Evolutionary conservation across 2,113 vertebrate genomes (phyloP), one percentile per base, ranked within the genome.

Genomic region (Equus przewalskii): DNA sequence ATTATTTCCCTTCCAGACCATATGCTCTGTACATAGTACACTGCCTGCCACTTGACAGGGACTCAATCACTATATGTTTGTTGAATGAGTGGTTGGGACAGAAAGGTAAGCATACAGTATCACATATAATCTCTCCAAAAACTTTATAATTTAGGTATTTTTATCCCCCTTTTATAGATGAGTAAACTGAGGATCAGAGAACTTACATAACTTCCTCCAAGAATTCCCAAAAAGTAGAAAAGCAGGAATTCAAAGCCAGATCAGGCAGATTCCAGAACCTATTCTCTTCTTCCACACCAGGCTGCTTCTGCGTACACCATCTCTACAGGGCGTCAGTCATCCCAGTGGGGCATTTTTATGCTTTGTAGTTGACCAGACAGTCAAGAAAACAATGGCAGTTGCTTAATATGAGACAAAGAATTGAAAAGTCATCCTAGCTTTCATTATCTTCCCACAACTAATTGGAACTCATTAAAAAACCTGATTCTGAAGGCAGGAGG

Each of bases 381-480:
- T 67, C 19, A 81, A 95, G n/a, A 70, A 84, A 96, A 93, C 16
- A 83, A 28, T 11, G 30, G n/a, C 15, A 67, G 19, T 91, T 97
- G 33, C 62, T 96, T 97, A 76, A 84, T 56, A 65, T 41, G 72
- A 85, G 36, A 83, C 33, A 80, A 91, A 91, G 41, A 97, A 94
- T 81, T 95, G 51, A 91, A 81, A 92, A 84, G 67, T 94, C 82
- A 72, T 30, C 69, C 72, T 26, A 81, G 46, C 76, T 96, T 96
- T 91, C 87, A 98, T 88, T 93, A 96, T 87, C 92, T 91, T 91
- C 58, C 92, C 51, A 70, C 58, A 89, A 60, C 36, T 93, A 95
- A 97, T 85, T 78, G 83, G 21, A 76, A 65, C 87, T 96, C 92
- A 95, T 97, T 95, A 95, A 97, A 93, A 96, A 97, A 89, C 10